Conservation (phyloP, 2,888 invertebrate species). For the Panzeria rudis region DNA sequence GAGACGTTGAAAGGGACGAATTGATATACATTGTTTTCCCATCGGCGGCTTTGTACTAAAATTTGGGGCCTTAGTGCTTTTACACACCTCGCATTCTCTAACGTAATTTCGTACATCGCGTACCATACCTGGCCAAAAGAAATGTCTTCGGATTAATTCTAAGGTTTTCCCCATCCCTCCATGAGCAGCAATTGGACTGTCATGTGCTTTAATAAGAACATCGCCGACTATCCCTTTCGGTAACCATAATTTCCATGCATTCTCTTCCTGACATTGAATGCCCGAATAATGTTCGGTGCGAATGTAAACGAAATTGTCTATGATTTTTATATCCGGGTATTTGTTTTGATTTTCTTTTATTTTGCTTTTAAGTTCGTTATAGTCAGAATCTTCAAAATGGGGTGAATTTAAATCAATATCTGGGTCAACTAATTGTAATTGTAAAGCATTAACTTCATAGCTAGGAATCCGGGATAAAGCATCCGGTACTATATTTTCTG, state of each 20-base stretch:
- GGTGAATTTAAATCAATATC: not conserved
- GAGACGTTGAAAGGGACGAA: not conserved
- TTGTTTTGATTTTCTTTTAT: not conserved
- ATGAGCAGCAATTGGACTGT: too few relatives aligned
- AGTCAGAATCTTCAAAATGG: too few relatives aligned
- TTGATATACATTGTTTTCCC: not conserved
- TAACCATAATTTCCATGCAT: too few relatives aligned
- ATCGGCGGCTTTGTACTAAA: not conserved
- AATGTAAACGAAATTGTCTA: not conserved
- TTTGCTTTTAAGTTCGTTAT: too few relatives aligned
- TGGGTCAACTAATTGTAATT: not conserved
- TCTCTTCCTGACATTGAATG: too few relatives aligned
- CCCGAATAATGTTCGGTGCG: too few relatives aligned
- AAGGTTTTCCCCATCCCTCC: not conserved
- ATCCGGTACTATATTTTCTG: not conserved
- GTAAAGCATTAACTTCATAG: not conserved
- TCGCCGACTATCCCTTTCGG: not conserved
- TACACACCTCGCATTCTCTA: not conserved
- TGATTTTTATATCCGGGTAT: not conserved
- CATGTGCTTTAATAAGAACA: not conserved
- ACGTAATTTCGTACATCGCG: not conserved
- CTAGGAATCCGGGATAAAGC: not conserved
- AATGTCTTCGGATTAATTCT: not conserved
- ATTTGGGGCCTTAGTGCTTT: too few relatives aligned
- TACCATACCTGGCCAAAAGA: not conserved